A percentile compares a stretch with the other conserved stretches of the same genome.
Conservation (phyloP, 1,140 invertebrate genomes). For the Drosophila rufa region DNA sequence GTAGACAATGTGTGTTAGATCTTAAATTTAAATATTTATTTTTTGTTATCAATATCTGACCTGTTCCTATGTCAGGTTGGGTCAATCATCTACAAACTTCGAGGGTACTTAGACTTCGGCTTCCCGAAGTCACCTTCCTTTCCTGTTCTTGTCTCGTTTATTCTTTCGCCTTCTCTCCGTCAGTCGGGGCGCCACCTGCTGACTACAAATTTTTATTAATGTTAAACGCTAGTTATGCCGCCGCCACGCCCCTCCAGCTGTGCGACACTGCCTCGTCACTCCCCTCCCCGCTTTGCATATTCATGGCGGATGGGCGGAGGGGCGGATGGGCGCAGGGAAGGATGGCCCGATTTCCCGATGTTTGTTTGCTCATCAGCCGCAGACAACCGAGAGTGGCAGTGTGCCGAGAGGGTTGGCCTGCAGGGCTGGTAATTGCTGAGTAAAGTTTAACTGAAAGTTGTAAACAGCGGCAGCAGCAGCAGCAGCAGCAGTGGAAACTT, state of each 20-base stretch:
- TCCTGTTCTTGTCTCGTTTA: neutral
- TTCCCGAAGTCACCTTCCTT: neutral
- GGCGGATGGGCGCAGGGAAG: neutral
- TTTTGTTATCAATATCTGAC: too few relatives aligned
- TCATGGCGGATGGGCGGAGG: conserved; percentile 23
- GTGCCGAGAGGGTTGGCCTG: neutral
- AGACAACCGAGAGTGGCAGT: conserved; percentile 21
- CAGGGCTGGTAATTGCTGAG: conserved; percentile 32
- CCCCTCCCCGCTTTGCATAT: conserved; percentile 43
- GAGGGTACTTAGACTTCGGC: neutral
- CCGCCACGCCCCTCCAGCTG: conserved; percentile 3
- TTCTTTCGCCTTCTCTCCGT: neutral
- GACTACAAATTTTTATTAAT: conserved; percentile 67
- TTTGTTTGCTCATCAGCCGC: conserved; percentile 52
- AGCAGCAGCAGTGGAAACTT: conserved; percentile 20
- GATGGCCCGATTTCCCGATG: conserved; percentile 20
- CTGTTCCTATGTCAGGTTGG: too few relatives aligned
- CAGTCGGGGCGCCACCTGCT: conserved; percentile 27
- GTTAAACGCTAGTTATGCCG: conserved; percentile 65
- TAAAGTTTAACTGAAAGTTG: conserved; percentile 48
- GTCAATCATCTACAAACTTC: too few relatives aligned
- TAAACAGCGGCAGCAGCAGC: conserved; percentile 16
- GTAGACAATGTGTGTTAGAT: too few relatives aligned
- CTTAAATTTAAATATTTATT: neutral
- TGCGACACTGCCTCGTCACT: neutral